Evolutionary conservation across 2,888 invertebrate genomes (phyloP).

Genomic region (Sarcophaga subvicina): DNA sequence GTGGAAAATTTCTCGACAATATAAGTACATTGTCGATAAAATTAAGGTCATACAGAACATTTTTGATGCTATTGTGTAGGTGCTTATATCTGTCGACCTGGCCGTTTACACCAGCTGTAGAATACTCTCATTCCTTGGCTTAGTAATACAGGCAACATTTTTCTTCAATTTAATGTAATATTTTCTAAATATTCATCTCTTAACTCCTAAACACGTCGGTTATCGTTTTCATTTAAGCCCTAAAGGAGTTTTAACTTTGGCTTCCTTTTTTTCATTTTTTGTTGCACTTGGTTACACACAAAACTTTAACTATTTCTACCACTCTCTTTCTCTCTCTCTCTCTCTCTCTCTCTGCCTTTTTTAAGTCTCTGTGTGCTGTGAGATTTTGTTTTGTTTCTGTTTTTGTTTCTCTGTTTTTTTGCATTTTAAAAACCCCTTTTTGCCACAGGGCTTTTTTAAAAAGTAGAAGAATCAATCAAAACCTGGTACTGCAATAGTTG

Average conservation of each 20-base stretch:
- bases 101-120: too few species aligned
- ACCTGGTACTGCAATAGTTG: slow-evolving; percentile 14
- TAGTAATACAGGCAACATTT: neutral
- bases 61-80: too few species aligned
- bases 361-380: neutral
- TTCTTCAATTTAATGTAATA: slow-evolving; percentile 45
- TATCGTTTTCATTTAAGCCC: slow-evolving; percentile 19
- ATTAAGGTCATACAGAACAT: too few species aligned
- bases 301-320: slow-evolving; percentile 44
- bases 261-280: slow-evolving; percentile 23
- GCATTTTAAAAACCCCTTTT: slow-evolving; percentile 52
- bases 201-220: slow-evolving; percentile 22
- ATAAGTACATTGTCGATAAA: too few species aligned
- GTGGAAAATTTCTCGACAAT: too few species aligned
- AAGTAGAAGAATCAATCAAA: slow-evolving; percentile 64
- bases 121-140: too few species aligned
- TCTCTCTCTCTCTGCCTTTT: slow-evolving; percentile 1
- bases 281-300: slow-evolving; percentile 56
- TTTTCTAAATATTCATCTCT: slow-evolving; percentile 42
- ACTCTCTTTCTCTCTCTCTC: slow-evolving; percentile 7
- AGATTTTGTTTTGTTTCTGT: slow-evolving; percentile 7
- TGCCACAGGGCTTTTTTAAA: slow-evolving; percentile 51
- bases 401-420: slow-evolving; percentile 20
- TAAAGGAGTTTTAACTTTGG: slow-evolving; percentile 15
- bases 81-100: too few species aligned